These are phyloP conservation scores for Volucella bombylans DNA, from an alignment of 2,888 invertebrate species.

Conservation along the genomic window DNA sequence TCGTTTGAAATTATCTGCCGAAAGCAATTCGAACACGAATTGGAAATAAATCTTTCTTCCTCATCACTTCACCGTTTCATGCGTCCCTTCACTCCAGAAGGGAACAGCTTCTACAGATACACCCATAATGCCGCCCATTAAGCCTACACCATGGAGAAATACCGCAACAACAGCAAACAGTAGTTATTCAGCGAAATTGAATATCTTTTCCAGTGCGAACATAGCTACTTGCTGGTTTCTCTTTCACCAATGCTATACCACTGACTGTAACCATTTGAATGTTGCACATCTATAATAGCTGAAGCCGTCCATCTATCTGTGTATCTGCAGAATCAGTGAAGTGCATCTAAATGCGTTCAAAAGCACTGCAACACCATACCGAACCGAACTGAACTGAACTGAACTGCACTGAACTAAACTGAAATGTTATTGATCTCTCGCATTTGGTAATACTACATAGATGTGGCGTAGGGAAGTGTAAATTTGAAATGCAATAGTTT, in stretches of 20 bases:
- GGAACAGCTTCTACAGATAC: constrained; percentile 30
- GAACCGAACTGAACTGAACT: background rate
- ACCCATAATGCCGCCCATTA: constrained; percentile 58
- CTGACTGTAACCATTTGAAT: constrained; percentile 61
- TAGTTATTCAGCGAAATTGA: constrained; percentile 71
- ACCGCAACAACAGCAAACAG: constrained; percentile 65
- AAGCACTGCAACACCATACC: constrained; percentile 3
- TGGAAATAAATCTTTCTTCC: constrained; percentile 41
- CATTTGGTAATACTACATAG: constrained; percentile 63
- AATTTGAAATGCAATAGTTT: constrained; percentile 55
- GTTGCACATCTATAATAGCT: constrained; percentile 50
- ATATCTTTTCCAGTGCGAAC: constrained; percentile 65
- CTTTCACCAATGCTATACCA: constrained; percentile 54
- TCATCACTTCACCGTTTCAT: constrained; percentile 10
- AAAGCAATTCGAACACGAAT: constrained; percentile 60
- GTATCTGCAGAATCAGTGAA: constrained; percentile 4
- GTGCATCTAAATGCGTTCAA: constrained; percentile 53
- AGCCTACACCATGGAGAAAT: constrained; percentile 33
- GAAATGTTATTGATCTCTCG: constrained; percentile 70
- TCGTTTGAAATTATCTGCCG: constrained; percentile 63
- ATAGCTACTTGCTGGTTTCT: constrained; percentile 56
- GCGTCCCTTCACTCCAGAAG: constrained; percentile 49
- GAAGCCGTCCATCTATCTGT: constrained; percentile 18
- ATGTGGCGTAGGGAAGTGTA: constrained; percentile 46
- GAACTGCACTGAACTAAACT: constrained; percentile 2